phyloP scores from a whole-genome alignment of 2,888 invertebrate genomes.

The Diadegma fenestrale region DNA sequence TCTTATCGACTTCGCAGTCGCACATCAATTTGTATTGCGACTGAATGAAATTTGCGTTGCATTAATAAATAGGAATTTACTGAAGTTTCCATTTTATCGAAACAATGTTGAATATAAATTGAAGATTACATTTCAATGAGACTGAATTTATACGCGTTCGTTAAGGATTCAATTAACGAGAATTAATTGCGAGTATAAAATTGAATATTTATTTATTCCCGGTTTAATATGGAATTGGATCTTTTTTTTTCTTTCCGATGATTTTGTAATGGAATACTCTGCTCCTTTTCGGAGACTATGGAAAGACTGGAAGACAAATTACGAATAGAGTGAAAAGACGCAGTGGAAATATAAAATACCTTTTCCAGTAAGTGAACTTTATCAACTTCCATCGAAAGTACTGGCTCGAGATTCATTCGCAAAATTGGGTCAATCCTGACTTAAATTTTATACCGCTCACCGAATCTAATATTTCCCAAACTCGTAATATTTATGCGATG shows the following conservation, averaged over 20 bases:
- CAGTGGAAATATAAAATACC: background rate
- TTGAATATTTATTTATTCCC: background rate
- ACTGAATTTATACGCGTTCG: background rate
- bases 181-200: background rate
- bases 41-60: background rate
- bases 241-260: background rate
- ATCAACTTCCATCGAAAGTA: conserved; percentile 61
- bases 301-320: background rate
- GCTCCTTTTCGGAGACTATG: conserved; percentile 3
- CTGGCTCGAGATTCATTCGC: conserved; percentile 38
- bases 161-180: background rate
- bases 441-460: conserved; percentile 53
- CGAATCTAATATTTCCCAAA: conserved; percentile 53
- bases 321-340: conserved; percentile 19
- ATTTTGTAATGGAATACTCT: conserved; percentile 5
- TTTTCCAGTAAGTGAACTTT: conserved; percentile 33
- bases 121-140: background rate
- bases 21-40: background rate
- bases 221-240: background rate
- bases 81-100: background rate
- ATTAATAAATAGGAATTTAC: background rate
- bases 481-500: background rate
- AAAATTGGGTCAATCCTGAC: conserved; percentile 69
- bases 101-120: background rate
- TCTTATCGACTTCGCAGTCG: background rate